Evolutionary conservation across 2,797 vertebrate genomes (phyloP), one percentile per base, ranked within the genome.

Genomic region (Odontamblyopus rebecca): DNA sequence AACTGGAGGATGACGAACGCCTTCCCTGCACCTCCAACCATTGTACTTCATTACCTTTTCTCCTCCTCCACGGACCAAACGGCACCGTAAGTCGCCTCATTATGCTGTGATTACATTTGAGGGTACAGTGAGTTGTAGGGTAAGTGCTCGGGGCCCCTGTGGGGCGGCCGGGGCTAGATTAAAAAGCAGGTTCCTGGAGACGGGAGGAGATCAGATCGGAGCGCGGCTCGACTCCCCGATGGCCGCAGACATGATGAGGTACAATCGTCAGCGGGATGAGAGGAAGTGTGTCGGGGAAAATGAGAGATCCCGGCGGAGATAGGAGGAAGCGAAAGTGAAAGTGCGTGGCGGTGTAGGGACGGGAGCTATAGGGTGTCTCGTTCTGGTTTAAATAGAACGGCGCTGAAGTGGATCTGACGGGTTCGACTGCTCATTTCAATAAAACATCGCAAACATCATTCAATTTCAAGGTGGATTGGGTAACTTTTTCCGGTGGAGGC

Each of bases 1-100:
- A 81, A 84, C 78, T 86, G 67, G 84, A 83, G 90, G 88, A 93
- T 89, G 89, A 89, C 89, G 88, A 92, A 91, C 89, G 91, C 85
- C 91, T 92, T 91, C 85, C 1, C 76, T 92, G 89, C 89, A 80
- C 92, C 92, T 90, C 91, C 85, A 89, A 89, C 89, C 92, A 93
- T 91, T 89, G 89, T 83, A 74, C 75, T 75, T 19, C 35, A 13
- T 62, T 54, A 57, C 65, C 74, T n/a, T 71, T 69, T 67, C 68
- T 63, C 74, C 30, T 68, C 60, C 68, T 70, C 70, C 73, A 70
- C 71, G 72, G 60, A 59, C 71, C 68, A 30, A 51, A 51, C 50
- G 73, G 80, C 77, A 67, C 61, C 73, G 0, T 69, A 12, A 73
- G 81, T 76, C 86, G 79, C 74, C 84, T 91, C 89, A 92, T 92